Evolutionary conservation across 2,797 vertebrate species (phyloP), one percentile per base, ranked within the genome.

Genomic region (Discoglossus pictus): DNA sequence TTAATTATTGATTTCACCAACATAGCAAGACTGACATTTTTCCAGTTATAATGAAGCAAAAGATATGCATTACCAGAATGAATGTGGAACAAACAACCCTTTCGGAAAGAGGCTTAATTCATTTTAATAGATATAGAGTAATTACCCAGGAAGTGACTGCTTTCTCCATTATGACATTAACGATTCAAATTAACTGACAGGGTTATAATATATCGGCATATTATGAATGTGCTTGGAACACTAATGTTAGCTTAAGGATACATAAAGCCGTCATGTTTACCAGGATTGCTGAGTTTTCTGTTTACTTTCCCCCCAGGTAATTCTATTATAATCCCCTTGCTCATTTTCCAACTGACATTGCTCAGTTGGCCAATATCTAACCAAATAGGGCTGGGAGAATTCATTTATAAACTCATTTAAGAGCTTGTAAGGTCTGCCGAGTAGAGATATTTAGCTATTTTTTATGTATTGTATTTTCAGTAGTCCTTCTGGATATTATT

Each of bases 1-100:
- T 84, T 86, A 86, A 87, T 89, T 88, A 86, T 82, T 83, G 83
- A 88, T 88, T 87, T 79, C 61, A 43, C 75, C 74, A 77, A 62
- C 67, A 72, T 79, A 77, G 73, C 9, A 1, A 25, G 39, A 51
- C 74, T 86, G 81, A 83, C 85, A 84, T 84, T 87, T 88, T 79
- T 69, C 62, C 68, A 80, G 75, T 75, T 83, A 75, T 73, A 84
- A 82, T 77, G 80, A 86, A 85, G 78, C 82, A 54, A 81, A 81
- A 83, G 73, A 81, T 75, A 61, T 61, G 67, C 76, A 80, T 83
- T 84, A 85, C 64, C 72, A 67, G 74, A 83, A 82, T 79, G 70
- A 79, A 79, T 83, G 82, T 72, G 58, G 50, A 85, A 72, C 81
- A 85, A 87, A 84, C 74, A 81, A 69, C 61, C 61, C 50, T 85